Evolutionary conservation across 2,888 invertebrate genomes (phyloP), one percentile per base, ranked within the genome.

Genomic region (Eumerus sabulonum): DNA sequence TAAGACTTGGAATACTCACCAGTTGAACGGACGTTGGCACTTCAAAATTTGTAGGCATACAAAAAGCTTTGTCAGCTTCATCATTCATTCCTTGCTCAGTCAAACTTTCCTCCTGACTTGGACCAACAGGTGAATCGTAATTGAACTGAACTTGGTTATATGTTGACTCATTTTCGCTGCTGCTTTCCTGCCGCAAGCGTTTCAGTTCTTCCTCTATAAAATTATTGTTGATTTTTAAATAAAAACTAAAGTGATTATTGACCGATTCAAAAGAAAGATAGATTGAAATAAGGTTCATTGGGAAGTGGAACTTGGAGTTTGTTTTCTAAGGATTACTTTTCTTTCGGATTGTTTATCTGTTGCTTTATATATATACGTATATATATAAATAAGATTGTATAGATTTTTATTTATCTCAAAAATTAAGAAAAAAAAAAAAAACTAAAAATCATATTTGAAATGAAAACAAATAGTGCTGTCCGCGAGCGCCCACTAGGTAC

Each of bases 191-290:
- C 86, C 93, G 95, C 51, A 96, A 90, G 60, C 98, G 91, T 88
- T 98, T 98, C 86, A 95, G 90, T 90, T 98, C 97, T 88, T 98
- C 98, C 90, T 98, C 98, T 98, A 89, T 9, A 90, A 89, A 82
- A 81, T 76, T 48, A 68, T 76, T 76, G 44, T 66, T 45, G 36
- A 63, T 54, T 70, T 67, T 68, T 63, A 72, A 81, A 64, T 63
- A 81, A 76, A 81, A 81, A 72, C 67, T 48, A 72, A 71, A 72
- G 66, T 72, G 50, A 50, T 42, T 27, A 44, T 40, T 76, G 68
- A 68, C 81, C 76, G 68, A 76, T 72, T 63, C 76, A 72, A 64
- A 76, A 72, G 16, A 81, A 48, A 74, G 56, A 60, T 68, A 71
- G 47, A 38, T 56, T 53, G 50, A 56, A 40, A 51, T 42, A 45